These are phyloP conservation scores for Pempheris klunzingeri DNA, from an alignment of 2,797 vertebrate genomes.

Conservation along the genomic window DNA sequence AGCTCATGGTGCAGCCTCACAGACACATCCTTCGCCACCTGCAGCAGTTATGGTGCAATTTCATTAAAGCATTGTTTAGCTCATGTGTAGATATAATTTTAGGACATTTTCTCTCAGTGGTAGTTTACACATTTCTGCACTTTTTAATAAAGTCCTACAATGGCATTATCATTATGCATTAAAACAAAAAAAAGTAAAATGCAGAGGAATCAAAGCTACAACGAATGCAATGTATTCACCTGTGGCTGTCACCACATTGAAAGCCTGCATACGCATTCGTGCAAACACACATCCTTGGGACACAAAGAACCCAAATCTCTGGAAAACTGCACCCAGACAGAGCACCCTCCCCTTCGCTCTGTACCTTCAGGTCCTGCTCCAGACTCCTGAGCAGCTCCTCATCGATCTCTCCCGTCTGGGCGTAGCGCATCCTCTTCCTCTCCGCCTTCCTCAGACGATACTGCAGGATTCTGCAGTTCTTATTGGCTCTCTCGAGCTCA, in stretches of 20 bases:
- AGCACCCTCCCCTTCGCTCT: conserved; percentile 5
- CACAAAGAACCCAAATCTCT: not conserved
- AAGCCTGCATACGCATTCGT: not conserved
- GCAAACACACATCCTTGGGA: not conserved
- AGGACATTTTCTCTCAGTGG: not conserved
- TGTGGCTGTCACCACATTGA: not conserved
- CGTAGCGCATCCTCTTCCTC: conserved; percentile 93
- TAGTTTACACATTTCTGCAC: not conserved
- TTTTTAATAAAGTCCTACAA: not conserved
- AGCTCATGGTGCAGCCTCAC: conserved; percentile 97
- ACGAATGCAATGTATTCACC: not conserved
- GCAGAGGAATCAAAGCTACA: not conserved
- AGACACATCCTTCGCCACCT: conserved; percentile 98
- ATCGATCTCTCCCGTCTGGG: conserved; percentile 94
- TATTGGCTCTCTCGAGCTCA: conserved; percentile 97
- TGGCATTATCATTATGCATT: not conserved
- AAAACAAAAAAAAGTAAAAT: not conserved
- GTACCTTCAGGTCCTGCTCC: conserved; percentile 97
- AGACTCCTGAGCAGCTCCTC: conserved; percentile 95
- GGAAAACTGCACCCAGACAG: conserved; percentile 1
- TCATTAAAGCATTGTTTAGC: not conserved
- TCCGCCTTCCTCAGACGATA: conserved; percentile 98
- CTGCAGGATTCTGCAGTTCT: conserved; percentile 98
- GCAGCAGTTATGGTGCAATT: conserved; percentile 12
- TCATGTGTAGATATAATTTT: not conserved